Evolutionary conservation across 2,113 vertebrate species (phyloP).

Genomic region (Clarias magur): DNA sequence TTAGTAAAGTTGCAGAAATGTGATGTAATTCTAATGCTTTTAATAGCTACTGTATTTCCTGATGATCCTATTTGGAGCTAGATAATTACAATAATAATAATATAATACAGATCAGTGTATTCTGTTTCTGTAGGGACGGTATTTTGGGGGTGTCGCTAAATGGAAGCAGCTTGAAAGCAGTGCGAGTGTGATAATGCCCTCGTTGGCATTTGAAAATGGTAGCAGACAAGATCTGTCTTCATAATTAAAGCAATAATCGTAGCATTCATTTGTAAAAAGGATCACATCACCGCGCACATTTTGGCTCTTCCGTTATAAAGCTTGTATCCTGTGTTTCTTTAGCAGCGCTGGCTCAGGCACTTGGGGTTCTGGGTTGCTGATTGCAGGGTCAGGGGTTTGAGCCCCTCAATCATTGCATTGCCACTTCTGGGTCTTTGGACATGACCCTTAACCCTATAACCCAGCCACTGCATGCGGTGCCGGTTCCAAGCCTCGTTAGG

Average conservation of each 20-base stretch:
- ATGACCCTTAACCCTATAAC: too few species aligned
- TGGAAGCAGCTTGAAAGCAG: neutral
- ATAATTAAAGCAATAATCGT: neutral
- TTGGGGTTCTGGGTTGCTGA: too few species aligned
- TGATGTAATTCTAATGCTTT: neutral
- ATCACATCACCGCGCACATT: neutral
- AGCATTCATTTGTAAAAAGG: neutral
- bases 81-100: neutral
- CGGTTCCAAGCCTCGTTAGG: too few species aligned
- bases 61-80: neutral
- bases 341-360: too few species aligned
- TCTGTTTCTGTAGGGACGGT: neutral
- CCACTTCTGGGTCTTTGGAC: too few species aligned
- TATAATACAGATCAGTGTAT: neutral
- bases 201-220: too few species aligned
- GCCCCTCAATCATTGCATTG: too few species aligned
- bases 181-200: neutral
- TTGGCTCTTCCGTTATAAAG: neutral
- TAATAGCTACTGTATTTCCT: neutral
- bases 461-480: too few species aligned
- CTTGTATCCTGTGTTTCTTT: neutral
- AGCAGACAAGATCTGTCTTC: neutral
- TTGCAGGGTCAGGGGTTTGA: too few species aligned
- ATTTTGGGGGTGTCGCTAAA: too few species aligned
- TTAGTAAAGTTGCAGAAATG: too few species aligned